phyloP scores from a whole-genome alignment of 2,797 vertebrate genomes.

The Acestrorhynchus altus region DNA sequence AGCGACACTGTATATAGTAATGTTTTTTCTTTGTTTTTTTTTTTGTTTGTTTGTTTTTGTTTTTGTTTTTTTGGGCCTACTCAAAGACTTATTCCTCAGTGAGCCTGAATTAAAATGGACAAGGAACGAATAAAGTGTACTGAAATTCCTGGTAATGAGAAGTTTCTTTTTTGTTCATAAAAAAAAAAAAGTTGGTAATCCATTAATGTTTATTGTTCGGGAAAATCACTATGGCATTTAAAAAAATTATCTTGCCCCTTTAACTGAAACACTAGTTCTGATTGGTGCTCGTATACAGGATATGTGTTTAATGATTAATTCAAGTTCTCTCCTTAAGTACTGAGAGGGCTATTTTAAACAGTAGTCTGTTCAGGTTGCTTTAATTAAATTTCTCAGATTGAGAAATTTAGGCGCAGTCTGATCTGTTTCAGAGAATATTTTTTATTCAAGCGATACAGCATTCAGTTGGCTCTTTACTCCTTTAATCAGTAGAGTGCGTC shows the following conservation, averaged over 20 bases:
- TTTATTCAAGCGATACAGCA: not conserved
- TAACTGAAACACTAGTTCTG: not conserved
- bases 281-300: not conserved
- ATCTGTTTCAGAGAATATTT: not conserved
- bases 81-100: conserved; percentile 26
- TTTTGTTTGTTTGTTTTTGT: too few species aligned
- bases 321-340: not conserved
- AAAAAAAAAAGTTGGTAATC: too few species aligned
- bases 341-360: conserved; percentile 12
- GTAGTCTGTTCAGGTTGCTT: not conserved
- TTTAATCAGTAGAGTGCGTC: conserved; percentile 7
- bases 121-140: conserved; percentile 70
- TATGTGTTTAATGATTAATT: not conserved
- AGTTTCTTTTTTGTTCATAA: not conserved
- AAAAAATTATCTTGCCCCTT: too few species aligned
- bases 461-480: conserved; percentile 4
- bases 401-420: not conserved
- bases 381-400: not conserved
- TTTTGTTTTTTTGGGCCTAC: not conserved
- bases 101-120: conserved; percentile 14
- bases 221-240: not conserved
- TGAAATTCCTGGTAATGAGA: conserved; percentile 43
- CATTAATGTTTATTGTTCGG: too few species aligned
- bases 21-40: conserved; percentile 35
- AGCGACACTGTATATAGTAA: conserved; percentile 58